Conservation (phyloP, 2,797 vertebrate species). For the Pangasius larnaudii region DNA sequence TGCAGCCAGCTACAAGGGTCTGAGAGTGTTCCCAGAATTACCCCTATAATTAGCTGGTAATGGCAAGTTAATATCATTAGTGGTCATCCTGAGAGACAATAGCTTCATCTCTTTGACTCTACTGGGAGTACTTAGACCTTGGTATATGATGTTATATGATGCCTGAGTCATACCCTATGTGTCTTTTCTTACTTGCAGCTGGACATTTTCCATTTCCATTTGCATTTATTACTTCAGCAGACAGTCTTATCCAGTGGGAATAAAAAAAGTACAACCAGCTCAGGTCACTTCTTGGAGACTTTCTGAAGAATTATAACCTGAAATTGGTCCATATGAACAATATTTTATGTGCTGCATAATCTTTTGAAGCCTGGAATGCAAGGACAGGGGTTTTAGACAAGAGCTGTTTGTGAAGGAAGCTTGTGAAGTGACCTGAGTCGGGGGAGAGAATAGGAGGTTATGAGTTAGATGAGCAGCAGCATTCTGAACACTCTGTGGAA, state of each 20-base stretch:
- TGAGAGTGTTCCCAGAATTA: not conserved
- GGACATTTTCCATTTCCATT: not conserved
- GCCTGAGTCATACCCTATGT: not conserved
- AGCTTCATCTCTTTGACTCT: not conserved
- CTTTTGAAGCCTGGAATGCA: not conserved
- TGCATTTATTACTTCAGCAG: not conserved
- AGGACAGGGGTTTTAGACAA: not conserved
- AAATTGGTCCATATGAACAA: not conserved
- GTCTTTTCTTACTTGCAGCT: not conserved
- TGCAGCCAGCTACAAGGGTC: not conserved
- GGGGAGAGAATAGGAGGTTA: not conserved
- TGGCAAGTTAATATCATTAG: constrained; percentile 6
- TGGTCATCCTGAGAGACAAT: not conserved
- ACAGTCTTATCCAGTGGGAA: not conserved
- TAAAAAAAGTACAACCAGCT: not conserved
- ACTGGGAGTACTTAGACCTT: not conserved
- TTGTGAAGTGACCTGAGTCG: not conserved
- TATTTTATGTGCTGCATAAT: constrained; percentile 7
- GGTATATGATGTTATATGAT: constrained; percentile 15
- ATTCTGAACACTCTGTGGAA: not conserved
- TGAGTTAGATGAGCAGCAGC: not conserved
- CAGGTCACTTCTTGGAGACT: not conserved
- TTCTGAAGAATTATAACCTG: not conserved
- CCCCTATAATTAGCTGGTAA: constrained; percentile 15
- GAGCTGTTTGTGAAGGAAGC: not conserved